phyloP scores from a whole-genome alignment of 2,113 vertebrate species.

The Oreocharis arfaki region DNA sequence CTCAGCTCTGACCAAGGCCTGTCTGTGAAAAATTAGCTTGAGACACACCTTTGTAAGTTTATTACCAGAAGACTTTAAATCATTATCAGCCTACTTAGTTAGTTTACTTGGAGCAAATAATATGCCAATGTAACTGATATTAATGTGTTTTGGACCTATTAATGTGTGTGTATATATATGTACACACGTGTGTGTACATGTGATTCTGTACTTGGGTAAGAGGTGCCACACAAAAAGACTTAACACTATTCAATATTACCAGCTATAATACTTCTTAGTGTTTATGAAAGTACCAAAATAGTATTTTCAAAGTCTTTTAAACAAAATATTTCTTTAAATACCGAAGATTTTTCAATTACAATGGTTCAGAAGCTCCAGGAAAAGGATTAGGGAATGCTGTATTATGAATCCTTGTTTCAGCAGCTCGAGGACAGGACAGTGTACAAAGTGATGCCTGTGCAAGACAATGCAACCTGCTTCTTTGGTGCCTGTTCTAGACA shows the following conservation, averaged over 20 bases:
- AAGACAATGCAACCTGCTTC: not conserved
- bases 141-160: not conserved
- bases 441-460: not conserved
- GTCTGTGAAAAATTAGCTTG: not conserved
- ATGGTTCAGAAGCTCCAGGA: not conserved
- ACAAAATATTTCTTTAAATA: not conserved
- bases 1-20: not conserved
- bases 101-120: slow-evolving; percentile 42
- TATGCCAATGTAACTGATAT: not conserved
- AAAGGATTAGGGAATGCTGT: not conserved
- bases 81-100: not conserved
- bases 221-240: not conserved
- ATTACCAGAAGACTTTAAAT: not conserved
- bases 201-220: not conserved
- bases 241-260: not conserved
- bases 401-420: not conserved
- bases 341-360: not conserved
- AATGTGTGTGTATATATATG: not conserved
- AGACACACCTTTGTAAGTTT: not conserved
- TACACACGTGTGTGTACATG: not conserved
- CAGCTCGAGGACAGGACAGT: not conserved
- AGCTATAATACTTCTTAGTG: not conserved
- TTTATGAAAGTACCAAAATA: not conserved
- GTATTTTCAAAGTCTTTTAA: fast-evolving
- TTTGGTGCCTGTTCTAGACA: not conserved